Evolutionary conservation across 2,113 vertebrate genomes (phyloP), one percentile per base, ranked within the genome.

Genomic region (Galbula dea): DNA sequence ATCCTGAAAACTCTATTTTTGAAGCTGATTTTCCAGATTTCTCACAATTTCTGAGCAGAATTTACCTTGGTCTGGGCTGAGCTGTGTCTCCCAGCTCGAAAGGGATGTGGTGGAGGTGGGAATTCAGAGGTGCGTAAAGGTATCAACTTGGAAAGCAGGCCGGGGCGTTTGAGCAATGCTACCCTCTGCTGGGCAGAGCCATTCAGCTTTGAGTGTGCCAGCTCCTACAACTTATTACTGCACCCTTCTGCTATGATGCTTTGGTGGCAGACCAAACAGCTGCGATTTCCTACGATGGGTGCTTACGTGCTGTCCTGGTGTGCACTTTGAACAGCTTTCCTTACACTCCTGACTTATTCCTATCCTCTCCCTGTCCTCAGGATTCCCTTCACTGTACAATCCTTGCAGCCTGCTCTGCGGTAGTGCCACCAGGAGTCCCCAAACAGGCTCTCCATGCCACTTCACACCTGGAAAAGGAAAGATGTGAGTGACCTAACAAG

Each of bases 171-270:
- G 89, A 76, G 45, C 81, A 75, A 94, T 94, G 91, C 93, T 96
- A 86, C 95, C 93, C 87, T 94, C 96, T 96, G 79, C 93, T 94
- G 95, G 95, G 90, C 84, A 71, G 34, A 90, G 80, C 63, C 74
- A 3, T 30, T 41, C 3, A 3, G 67, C 37, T 73, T 21, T 18
- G 57, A 2, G 0, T 54, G 59, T 86, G 82, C 76, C 87, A 52
- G 51, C 67, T 43, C 24, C 77, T 18, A 20, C 4, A 9, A 13
- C 32, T 63, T 16, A 5, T 48, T 8, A 3, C 41, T 17, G 39
- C 20, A n/a, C 20, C 19, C 27, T n/a, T 54, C 41, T 36, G 8
- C 32, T 30, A 10, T 6, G 8, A 12, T 65, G 62, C 32, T 43
- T 43, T 21, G 57, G 32, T 36, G 51, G 23, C 41, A 51, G 18